phyloP scores from a whole-genome alignment of 2,113 vertebrate species.

The Cygnus buccinator region DNA sequence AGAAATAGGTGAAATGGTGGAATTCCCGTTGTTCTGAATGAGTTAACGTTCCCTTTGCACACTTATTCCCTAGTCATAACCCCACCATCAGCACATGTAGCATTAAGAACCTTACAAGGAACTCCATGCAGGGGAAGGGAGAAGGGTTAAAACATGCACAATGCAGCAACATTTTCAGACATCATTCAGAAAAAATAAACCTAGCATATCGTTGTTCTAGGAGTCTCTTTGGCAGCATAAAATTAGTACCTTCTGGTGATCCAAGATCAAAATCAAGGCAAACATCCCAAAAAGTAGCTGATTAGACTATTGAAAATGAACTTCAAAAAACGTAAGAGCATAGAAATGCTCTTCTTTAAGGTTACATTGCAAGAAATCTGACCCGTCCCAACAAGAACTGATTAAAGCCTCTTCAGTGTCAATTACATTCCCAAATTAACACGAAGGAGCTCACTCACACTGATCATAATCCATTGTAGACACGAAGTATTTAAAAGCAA shows the following conservation, averaged over 20 bases:
- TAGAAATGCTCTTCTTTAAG: conserved; percentile 4
- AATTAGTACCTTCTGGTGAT: conserved; percentile 89
- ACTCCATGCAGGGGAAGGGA: conserved; percentile 89
- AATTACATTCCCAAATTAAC: neutral
- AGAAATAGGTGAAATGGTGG: neutral
- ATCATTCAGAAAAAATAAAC: conserved; percentile 70
- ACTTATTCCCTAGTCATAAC: neutral
- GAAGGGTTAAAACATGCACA: conserved; percentile 90
- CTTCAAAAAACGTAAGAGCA: conserved; percentile 26
- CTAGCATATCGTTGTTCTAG: conserved; percentile 74
- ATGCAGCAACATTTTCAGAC: conserved; percentile 80
- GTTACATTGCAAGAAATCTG: neutral
- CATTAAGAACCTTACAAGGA: conserved; percentile 60
- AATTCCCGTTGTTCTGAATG: neutral
- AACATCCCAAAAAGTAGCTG: conserved; percentile 45
- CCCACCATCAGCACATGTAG: neutral
- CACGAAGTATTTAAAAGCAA: conserved; percentile 48
- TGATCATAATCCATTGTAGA: neutral
- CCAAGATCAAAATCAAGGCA: conserved; percentile 81
- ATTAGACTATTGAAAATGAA: conserved; percentile 20
- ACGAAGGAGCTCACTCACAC: neutral
- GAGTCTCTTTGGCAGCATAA: conserved; percentile 76
- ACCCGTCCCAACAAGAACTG: neutral
- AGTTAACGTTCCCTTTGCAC: neutral
- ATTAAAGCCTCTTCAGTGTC: neutral